Conservation (phyloP, 2,888 invertebrate species). For the Dusona sp. region DNA sequence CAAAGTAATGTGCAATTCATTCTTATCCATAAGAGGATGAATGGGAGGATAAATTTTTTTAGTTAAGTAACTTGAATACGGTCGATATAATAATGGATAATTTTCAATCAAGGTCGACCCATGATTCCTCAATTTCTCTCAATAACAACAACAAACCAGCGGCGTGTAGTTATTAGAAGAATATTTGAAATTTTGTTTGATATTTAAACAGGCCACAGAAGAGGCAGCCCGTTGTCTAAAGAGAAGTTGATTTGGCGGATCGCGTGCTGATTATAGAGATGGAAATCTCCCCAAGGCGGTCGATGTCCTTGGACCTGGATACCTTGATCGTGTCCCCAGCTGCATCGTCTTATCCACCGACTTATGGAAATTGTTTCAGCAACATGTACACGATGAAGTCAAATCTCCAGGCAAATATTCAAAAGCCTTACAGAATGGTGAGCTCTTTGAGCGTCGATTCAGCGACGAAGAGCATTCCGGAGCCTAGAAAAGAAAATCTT, state of each 20-base stretch:
- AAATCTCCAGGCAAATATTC: not conserved
- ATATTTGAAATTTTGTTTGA: not conserved
- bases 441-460: constrained; percentile 65
- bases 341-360: constrained; percentile 54
- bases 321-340: constrained; percentile 37
- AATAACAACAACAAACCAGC: not conserved
- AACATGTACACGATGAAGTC: constrained; percentile 44
- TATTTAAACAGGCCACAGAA: constrained; percentile 66
- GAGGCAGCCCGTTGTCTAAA: constrained; percentile 55
- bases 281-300: constrained; percentile 69
- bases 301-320: constrained; percentile 62
- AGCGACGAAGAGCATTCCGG: not conserved
- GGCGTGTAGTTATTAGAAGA: too few species aligned
- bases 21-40: not conserved
- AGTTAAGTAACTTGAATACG: not conserved
- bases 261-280: constrained; percentile 66
- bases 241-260: constrained; percentile 6
- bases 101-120: not conserved
- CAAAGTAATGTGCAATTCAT: not conserved
- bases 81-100: not conserved
- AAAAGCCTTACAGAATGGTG: constrained; percentile 22
- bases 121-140: not conserved
- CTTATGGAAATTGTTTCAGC: constrained; percentile 27
- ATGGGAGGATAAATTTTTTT: too few species aligned
- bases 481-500: constrained; percentile 73